Evolutionary conservation across 2,113 vertebrate genomes (phyloP).

Genomic region (Hippocampus barbouri): DNA sequence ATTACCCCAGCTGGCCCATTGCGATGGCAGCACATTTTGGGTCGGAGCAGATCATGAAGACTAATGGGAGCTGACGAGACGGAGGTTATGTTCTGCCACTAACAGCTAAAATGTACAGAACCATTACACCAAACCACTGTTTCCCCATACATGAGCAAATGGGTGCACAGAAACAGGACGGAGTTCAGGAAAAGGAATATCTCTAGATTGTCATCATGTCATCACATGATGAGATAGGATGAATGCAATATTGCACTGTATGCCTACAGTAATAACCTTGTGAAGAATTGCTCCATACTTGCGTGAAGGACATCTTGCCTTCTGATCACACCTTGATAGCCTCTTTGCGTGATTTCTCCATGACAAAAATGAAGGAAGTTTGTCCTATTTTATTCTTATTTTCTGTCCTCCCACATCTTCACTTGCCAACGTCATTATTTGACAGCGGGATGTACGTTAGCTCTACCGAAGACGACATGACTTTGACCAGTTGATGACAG

Average conservation of each 20-base stretch:
- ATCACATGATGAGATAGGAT: neutral
- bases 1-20: conserved; percentile 67
- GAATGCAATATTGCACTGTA: neutral
- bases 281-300: conserved; percentile 31
- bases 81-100: conserved; percentile 72
- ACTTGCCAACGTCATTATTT: conserved; percentile 48
- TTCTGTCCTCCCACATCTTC: conserved; percentile 31
- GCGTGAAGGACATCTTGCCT: conserved; percentile 21
- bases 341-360: conserved; percentile 31
- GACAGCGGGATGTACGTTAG: conserved; percentile 60
- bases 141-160: conserved; percentile 60
- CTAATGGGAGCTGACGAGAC: conserved; percentile 72
- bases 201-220: neutral
- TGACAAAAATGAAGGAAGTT: conserved; percentile 10
- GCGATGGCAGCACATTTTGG: conserved; percentile 67
- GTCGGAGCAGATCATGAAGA: conserved; percentile 64
- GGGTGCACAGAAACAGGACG: conserved; percentile 44
- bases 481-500: conserved; percentile 69
- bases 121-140: conserved; percentile 49
- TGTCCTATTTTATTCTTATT: conserved; percentile 52
- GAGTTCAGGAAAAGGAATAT: conserved; percentile 12
- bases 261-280: conserved; percentile 12
- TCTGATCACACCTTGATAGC: conserved; percentile 38
- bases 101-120: conserved; percentile 65
- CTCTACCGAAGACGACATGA: conserved; percentile 35